Evolutionary conservation across 2,888 invertebrate genomes (phyloP).

Genomic region (Mesorhabditis spiculigera): DNA sequence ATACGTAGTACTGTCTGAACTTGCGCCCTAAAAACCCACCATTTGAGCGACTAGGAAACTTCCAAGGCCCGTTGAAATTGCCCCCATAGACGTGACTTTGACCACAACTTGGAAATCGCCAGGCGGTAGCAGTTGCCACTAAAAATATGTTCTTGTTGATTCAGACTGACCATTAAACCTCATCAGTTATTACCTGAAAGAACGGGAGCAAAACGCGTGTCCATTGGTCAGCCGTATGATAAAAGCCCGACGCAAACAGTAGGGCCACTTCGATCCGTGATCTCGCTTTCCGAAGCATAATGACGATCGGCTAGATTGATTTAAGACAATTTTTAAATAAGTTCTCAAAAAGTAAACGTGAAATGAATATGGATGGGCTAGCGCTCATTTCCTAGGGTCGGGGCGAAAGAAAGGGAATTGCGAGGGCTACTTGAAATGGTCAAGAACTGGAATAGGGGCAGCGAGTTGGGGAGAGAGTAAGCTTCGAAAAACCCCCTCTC

Average conservation of each 20-base stretch:
- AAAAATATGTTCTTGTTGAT: background rate
- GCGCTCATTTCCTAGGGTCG: too few relatives aligned
- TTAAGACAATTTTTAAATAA: too few relatives aligned
- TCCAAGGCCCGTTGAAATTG: conserved; percentile 39
- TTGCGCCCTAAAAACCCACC: conserved; percentile 16
- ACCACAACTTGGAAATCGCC: conserved; percentile 30
- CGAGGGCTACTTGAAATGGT: too few relatives aligned
- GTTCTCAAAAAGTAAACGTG: too few relatives aligned
- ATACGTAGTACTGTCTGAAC: too few relatives aligned
- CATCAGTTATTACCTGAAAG: conserved; percentile 14
- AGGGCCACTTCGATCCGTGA: conserved; percentile 16
- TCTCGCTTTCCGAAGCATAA: conserved; percentile 12
- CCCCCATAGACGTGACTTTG: conserved; percentile 36
- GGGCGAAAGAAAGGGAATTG: too few relatives aligned
- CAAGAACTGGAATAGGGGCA: too few relatives aligned
- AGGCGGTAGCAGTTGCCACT: conserved; percentile 40
- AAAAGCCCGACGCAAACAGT: conserved; percentile 33
- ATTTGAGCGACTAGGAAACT: conserved; percentile 42
- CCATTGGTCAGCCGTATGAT: conserved; percentile 50
- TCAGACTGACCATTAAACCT: too few relatives aligned
- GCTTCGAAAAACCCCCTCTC: too few relatives aligned
- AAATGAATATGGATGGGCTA: too few relatives aligned
- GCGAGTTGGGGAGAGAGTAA: too few relatives aligned
- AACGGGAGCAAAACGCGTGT: conserved; percentile 44
- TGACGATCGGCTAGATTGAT: too few relatives aligned